phyloP scores from a whole-genome alignment of 2,113 vertebrate genomes.

The Bagarius yarrelli region DNA sequence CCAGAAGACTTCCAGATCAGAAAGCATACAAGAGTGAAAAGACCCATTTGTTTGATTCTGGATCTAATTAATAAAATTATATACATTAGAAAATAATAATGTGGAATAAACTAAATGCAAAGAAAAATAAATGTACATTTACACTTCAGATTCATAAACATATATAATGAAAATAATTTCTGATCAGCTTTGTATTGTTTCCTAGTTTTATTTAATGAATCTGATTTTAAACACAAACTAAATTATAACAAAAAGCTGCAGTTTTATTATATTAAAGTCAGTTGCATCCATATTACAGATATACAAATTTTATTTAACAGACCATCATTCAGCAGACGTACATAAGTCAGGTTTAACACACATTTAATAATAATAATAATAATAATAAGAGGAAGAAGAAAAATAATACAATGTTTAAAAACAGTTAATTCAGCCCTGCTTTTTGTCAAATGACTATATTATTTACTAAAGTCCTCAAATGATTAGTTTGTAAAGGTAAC shows the following conservation, averaged over 20 bases:
- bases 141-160: not conserved
- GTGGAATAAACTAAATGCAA: not conserved
- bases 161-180: too few species aligned
- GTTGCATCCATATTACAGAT: not conserved
- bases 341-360: not conserved
- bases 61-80: not conserved
- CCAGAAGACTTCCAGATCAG: constrained; percentile 18
- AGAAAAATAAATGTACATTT: too few species aligned
- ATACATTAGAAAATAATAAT: too few species aligned
- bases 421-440: not conserved
- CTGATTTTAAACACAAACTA: not conserved
- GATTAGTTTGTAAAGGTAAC: not conserved
- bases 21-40: not conserved
- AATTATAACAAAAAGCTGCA: not conserved
- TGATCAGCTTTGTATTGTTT: not conserved
- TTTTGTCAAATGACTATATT: not conserved
- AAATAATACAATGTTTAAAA: not conserved
- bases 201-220: not conserved
- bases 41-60: constrained; percentile 7
- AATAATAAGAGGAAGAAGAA: not conserved
- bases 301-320: too few species aligned
- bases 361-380: not conserved
- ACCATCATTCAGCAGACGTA: too few species aligned
- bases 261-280: not conserved
- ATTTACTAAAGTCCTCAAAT: not conserved